A percentile compares a stretch with the other conserved stretches of the same genome.
Conservation (phyloP, 2,113 vertebrate species). For the Perca fluviatilis region DNA sequence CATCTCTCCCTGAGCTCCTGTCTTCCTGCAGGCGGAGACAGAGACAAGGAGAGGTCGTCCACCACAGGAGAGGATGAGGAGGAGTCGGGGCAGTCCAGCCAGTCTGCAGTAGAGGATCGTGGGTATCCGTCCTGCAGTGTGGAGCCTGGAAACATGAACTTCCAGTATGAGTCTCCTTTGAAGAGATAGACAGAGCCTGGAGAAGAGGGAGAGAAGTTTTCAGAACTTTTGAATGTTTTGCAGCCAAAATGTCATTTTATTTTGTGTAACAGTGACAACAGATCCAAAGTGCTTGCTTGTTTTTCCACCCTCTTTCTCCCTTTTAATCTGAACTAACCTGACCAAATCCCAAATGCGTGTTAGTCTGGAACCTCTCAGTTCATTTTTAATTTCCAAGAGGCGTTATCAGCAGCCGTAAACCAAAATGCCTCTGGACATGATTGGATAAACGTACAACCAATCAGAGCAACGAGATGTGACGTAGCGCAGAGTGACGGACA, state of each 20-base stretch:
- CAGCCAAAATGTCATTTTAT: background rate
- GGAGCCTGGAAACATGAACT: slow-evolving; percentile 74
- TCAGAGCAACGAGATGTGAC: no score
- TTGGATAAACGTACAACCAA: no score
- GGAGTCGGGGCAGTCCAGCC: slow-evolving; percentile 80
- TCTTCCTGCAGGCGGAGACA: slow-evolving; percentile 49
- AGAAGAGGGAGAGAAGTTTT: background rate
- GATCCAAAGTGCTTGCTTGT: background rate
- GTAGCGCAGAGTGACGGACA: no score
- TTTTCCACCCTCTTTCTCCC: background rate
- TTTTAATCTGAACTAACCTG: background rate
- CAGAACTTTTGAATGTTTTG: background rate
- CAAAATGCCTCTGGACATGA: no score
- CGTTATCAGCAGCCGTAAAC: no score
- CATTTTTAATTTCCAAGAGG: no score
- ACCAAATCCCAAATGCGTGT: no score
- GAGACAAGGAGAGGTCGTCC: slow-evolving; percentile 55
- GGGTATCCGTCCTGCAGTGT: slow-evolving; percentile 75
- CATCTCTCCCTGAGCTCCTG: slow-evolving; percentile 61
- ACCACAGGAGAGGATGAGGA: slow-evolving; percentile 28
- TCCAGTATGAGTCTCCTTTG: slow-evolving; percentile 83
- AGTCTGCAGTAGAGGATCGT: slow-evolving; percentile 78
- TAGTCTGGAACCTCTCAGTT: no score
- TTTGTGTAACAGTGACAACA: background rate
- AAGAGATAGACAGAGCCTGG: slow-evolving; percentile 81